Conservation (phyloP, 2,888 invertebrate species). For the Drosophila parthenogenetica region DNA sequence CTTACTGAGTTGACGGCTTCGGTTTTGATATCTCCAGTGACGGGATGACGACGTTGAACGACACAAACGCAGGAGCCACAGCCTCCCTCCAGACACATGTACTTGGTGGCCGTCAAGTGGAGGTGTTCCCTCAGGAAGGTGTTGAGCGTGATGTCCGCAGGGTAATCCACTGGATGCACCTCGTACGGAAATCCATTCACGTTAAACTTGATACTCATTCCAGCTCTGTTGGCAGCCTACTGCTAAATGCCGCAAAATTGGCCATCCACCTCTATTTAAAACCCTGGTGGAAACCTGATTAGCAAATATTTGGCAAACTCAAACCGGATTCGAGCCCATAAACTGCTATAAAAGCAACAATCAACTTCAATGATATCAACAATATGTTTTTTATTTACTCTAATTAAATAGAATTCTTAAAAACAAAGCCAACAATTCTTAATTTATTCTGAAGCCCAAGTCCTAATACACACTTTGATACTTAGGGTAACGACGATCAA, state of each 20-base stretch:
- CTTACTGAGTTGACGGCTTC: slow-evolving; percentile 87
- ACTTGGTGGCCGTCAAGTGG: slow-evolving; percentile 88
- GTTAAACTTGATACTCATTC: slow-evolving; percentile 69
- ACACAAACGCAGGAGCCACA: slow-evolving; percentile 88
- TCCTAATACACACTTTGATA: no score
- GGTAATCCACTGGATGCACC: slow-evolving; percentile 80
- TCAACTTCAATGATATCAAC: no score
- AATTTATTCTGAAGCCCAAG: neutral
- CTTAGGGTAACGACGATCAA: no score
- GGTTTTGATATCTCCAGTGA: slow-evolving; percentile 70
- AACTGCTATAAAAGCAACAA: neutral
- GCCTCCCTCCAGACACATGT: slow-evolving; percentile 89
- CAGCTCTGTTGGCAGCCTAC: slow-evolving; percentile 27
- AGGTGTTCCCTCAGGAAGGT: slow-evolving; percentile 87
- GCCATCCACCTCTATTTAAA: slow-evolving; percentile 52
- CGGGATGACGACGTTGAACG: slow-evolving; percentile 81
- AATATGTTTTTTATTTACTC: neutral
- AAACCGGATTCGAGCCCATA: slow-evolving; percentile 57
- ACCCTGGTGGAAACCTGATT: slow-evolving; percentile 49
- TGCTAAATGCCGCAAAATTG: slow-evolving; percentile 37
- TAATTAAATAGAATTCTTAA: slow-evolving; percentile 35
- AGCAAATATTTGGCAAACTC: slow-evolving; percentile 35
- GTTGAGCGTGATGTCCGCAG: slow-evolving; percentile 86
- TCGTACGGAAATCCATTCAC: slow-evolving; percentile 70
- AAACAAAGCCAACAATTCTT: no score